A percentile compares a stretch with the other conserved stretches of the same genome.
phyloP scores from a whole-genome alignment of 2,113 vertebrate species.

The Circaetus gallicus region DNA sequence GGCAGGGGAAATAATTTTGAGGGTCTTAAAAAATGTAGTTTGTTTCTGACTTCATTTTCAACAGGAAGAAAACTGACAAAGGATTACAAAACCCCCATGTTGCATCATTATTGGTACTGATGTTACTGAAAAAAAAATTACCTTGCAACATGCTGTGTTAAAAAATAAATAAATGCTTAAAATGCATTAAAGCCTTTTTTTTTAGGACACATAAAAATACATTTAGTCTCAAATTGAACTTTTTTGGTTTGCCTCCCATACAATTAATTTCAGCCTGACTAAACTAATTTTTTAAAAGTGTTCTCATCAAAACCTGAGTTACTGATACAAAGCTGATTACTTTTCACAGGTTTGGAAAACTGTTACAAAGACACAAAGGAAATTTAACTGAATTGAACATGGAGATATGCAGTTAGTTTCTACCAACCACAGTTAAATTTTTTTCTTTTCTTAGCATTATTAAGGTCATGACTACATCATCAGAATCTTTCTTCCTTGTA shows the following conservation, averaged over 20 bases:
- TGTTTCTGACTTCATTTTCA: background rate
- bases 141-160: background rate
- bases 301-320: background rate
- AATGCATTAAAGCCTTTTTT: background rate
- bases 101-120: background rate
- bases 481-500: background rate
- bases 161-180: background rate
- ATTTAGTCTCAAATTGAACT: background rate
- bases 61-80: background rate
- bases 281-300: background rate
- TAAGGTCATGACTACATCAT: background rate
- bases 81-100: background rate
- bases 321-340: background rate
- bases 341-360: background rate
- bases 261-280: background rate
- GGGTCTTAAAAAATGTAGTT: background rate
- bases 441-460: background rate
- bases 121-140: background rate
- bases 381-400: background rate
- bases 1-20: background rate
- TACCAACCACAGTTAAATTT: background rate
- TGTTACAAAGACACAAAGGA: background rate
- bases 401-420: background rate
- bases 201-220: background rate
- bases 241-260: background rate